Conservation (phyloP, 2,113 vertebrate genomes). For the Turnix velox region DNA sequence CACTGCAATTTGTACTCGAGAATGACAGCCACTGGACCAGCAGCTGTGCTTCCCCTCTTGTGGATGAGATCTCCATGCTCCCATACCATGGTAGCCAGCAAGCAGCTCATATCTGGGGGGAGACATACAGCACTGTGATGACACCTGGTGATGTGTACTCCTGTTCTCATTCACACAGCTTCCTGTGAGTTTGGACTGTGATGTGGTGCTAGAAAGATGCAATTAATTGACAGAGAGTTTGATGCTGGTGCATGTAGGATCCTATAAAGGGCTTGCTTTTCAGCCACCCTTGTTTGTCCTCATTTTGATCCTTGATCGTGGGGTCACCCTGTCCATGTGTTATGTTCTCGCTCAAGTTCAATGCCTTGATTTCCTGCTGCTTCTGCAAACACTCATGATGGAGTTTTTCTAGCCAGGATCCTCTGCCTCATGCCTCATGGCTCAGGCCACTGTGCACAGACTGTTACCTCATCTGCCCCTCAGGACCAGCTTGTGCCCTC, state of each 20-base stretch:
- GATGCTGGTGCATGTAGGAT: accelerated
- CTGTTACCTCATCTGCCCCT: neutral
- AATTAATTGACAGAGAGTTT: neutral
- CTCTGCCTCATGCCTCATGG: neutral
- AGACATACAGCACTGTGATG: neutral
- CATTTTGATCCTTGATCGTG: neutral
- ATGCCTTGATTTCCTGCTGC: neutral
- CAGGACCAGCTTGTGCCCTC: neutral
- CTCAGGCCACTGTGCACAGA: neutral
- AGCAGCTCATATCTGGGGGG: neutral
- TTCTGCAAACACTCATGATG: neutral
- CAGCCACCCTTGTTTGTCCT: accelerated
- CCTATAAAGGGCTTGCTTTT: neutral
- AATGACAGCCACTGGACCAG: neutral
- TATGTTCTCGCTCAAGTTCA: neutral
- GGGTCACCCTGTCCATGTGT: neutral
- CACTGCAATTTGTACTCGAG: neutral
- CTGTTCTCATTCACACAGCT: neutral
- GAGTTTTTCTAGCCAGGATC: neutral
- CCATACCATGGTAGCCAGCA: accelerated
- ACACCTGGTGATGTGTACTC: accelerated
- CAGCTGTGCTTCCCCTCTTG: neutral
- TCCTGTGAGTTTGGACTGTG: neutral
- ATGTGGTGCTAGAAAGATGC: neutral
- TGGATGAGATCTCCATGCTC: neutral